phyloP scores from a whole-genome alignment of 1,140 invertebrate species.

The Heliconius nattereri region DNA sequence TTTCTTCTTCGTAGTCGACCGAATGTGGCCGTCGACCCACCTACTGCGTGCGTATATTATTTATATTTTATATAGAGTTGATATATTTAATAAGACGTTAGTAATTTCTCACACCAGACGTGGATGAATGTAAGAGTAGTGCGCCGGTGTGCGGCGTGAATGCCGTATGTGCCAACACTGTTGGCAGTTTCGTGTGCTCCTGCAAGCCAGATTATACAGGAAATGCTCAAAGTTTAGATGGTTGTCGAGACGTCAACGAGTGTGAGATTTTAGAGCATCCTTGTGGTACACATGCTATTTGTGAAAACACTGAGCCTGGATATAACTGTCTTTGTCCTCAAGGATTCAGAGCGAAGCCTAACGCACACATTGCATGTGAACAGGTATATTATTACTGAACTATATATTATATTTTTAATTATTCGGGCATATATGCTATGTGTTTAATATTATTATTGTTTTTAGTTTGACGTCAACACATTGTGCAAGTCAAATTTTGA shows the following conservation, averaged over 20 bases:
- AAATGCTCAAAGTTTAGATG: conserved; percentile 86
- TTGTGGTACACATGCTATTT: conserved; percentile 93
- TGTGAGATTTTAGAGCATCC: conserved; percentile 90
- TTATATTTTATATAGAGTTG: conserved; percentile 30
- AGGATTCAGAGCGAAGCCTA: conserved; percentile 92
- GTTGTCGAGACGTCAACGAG: conserved; percentile 95
- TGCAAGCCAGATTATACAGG: conserved; percentile 93
- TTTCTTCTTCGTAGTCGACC: conserved; percentile 65
- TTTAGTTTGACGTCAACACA: conserved; percentile 90
- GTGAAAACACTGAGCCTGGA: conserved; percentile 92
- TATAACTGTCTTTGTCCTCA: conserved; percentile 94
- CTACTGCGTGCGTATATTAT: conserved; percentile 64
- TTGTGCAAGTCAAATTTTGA: conserved; percentile 94
- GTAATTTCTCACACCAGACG: conserved; percentile 85
- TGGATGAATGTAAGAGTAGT: conserved; percentile 93
- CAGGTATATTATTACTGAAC: not conserved
- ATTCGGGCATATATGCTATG: not conserved
- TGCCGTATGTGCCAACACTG: conserved; percentile 91
- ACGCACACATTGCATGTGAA: conserved; percentile 91
- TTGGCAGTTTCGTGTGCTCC: conserved; percentile 91
- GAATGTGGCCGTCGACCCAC: conserved; percentile 62
- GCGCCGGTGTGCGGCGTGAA: conserved; percentile 89
- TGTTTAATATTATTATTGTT: conserved; percentile 31
- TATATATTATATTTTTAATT: not conserved
- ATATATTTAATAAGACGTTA: conserved; percentile 62